Conservation (phyloP, 1,140 invertebrate genomes). For the Apis cerana region DNA sequence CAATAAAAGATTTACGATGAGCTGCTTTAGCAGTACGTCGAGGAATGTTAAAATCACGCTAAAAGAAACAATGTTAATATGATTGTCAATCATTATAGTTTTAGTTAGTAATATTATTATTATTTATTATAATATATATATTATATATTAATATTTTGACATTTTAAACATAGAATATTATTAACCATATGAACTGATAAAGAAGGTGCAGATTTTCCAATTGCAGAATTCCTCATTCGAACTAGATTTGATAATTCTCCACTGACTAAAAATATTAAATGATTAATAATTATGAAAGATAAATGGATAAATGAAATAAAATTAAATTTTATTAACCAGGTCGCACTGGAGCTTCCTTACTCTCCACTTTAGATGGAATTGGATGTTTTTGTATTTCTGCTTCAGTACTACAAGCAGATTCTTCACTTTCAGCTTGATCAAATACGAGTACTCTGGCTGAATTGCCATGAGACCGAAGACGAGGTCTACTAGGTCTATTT, state of each 20-base stretch:
- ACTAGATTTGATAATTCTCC: constrained; percentile 88
- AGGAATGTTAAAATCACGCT: constrained; percentile 82
- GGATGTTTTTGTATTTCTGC: constrained; percentile 63
- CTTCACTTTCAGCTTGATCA: constrained; percentile 76
- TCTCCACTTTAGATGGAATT: constrained; percentile 70
- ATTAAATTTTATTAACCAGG: constrained; percentile 67
- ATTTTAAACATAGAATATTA: constrained; percentile 43
- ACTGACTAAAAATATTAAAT: constrained; percentile 71
- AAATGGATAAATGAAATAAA: background rate
- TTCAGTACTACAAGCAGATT: constrained; percentile 65
- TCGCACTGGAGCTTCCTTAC: constrained; percentile 78
- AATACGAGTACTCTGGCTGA: constrained; percentile 82
- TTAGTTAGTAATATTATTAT: too few species aligned
- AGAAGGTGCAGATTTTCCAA: constrained; percentile 96
- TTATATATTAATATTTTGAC: background rate
- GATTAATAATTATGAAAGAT: background rate
- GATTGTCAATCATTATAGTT: background rate
- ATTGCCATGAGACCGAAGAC: constrained; percentile 81
- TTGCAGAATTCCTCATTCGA: constrained; percentile 91
- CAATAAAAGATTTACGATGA: constrained; percentile 86
- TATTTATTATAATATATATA: too few species aligned
- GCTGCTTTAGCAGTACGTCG: constrained; percentile 81
- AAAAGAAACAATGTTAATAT: constrained; percentile 69
- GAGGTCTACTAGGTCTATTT: constrained; percentile 78
- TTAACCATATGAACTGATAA: constrained; percentile 91